phyloP scores from a whole-genome alignment of 2,113 vertebrate genomes.

The Gambusia affinis region DNA sequence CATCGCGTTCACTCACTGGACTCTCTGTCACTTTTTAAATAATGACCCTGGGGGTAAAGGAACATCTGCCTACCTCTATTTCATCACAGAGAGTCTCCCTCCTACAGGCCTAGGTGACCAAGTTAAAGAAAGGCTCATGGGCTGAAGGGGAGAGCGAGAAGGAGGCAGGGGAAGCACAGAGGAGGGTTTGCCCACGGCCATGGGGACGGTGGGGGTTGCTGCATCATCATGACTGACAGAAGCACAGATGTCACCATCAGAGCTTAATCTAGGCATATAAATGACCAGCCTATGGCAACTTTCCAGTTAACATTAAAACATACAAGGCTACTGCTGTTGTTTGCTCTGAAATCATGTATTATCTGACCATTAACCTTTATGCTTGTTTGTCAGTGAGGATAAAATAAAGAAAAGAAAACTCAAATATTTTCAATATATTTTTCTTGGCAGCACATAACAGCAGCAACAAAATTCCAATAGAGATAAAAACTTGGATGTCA shows the following conservation, averaged over 20 bases:
- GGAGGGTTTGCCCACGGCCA: constrained; percentile 58
- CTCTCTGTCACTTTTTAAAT: constrained; percentile 88
- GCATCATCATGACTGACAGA: constrained; percentile 79
- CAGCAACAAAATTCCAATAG: too few species aligned
- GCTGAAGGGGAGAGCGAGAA: constrained; percentile 31
- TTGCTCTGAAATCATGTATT: constrained; percentile 22
- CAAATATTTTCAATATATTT: neutral
- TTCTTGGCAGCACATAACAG: neutral
- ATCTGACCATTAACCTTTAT: neutral
- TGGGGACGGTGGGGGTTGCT: constrained; percentile 58
- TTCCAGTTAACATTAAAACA: constrained; percentile 67
- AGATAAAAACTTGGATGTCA: too few species aligned
- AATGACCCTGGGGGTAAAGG: constrained; percentile 90
- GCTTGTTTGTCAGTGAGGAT: constrained; percentile 7
- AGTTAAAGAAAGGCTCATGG: constrained; percentile 57
- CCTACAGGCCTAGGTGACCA: constrained; percentile 65
- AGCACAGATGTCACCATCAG: constrained; percentile 84
- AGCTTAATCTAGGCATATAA: constrained; percentile 80
- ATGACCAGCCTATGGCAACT: constrained; percentile 74
- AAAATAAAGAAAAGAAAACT: neutral
- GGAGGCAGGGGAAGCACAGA: constrained; percentile 23
- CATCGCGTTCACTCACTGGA: constrained; percentile 65
- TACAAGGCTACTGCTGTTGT: constrained; percentile 31
- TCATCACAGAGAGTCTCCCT: constrained; percentile 83
- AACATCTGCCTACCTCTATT: constrained; percentile 86